Evolutionary conservation across 2,888 invertebrate species (phyloP).

Genomic region (Spicauda simplicius): DNA sequence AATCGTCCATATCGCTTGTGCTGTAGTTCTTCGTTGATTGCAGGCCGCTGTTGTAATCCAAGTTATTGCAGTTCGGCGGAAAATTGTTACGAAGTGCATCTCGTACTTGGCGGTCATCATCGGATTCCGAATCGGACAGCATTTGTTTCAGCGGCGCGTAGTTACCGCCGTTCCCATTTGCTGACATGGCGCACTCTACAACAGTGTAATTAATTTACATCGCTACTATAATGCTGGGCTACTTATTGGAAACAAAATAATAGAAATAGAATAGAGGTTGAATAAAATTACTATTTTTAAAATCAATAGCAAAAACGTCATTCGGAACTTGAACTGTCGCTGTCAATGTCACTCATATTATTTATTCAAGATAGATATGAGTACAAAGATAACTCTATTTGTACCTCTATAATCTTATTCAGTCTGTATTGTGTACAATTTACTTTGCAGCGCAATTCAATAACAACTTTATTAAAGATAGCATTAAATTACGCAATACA

Average conservation of each 20-base stretch:
- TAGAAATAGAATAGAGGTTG: constrained; percentile 2
- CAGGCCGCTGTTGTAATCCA: constrained; percentile 76
- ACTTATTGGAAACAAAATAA: constrained; percentile 16
- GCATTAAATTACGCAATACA: too few species aligned
- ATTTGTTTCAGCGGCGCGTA: constrained; percentile 92
- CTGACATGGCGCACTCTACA: constrained; percentile 63
- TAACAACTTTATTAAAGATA: too few species aligned
- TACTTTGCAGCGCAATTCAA: too few species aligned
- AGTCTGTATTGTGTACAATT: too few species aligned
- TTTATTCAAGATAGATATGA: too few species aligned
- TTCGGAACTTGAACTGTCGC: too few species aligned
- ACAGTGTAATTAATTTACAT: constrained; percentile 21
- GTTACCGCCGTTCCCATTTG: constrained; percentile 78
- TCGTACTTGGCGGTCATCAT: constrained; percentile 85
- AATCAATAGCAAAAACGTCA: constrained; percentile 34
- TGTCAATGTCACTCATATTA: too few species aligned
- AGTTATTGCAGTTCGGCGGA: constrained; percentile 70
- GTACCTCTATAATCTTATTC: too few species aligned
- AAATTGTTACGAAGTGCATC: constrained; percentile 65
- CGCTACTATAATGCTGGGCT: constrained; percentile 5
- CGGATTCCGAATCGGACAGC: constrained; percentile 91
- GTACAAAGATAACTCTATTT: too few species aligned
- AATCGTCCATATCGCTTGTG: constrained; percentile 77
- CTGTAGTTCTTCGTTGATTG: constrained; percentile 77
- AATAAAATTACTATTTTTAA: constrained; percentile 29